Evolutionary conservation across 2,113 vertebrate species (phyloP), one percentile per base, ranked within the genome.

Genomic region (Hyaena hyaena): DNA sequence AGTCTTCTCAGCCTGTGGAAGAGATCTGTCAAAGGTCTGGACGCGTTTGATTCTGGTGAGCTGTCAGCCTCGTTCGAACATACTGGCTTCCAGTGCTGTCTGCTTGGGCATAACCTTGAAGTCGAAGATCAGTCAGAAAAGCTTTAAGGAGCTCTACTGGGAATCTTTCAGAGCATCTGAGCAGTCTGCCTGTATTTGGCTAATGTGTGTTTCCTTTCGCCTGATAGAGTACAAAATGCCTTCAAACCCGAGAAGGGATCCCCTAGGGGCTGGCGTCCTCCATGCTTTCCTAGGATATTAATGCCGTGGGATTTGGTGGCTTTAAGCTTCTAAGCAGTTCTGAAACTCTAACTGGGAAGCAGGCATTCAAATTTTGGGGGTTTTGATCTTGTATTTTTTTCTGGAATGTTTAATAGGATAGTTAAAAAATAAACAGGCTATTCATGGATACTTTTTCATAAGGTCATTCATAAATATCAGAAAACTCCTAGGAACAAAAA

Each of bases 191-290:
- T 91, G 48, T 84, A 65, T 96, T 93, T 96, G 92, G 93, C 92
- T 97, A 90, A 95, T 95, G 90, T 65, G 87, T 58, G 24, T 90
- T 97, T 93, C 94, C 95, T 97, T 92, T 94, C 10, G 31, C 92
- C 45, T 82, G 96, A 95, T 66, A 73, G 74, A 96, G 33, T 84
- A 35, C 74, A 92, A 96, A 96, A 83, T 31, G 76, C 95, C 95
- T 95, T 71, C 88, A 71, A 45, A 95, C 48, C 87, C 80, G n/a
- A 77, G 92, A n/a, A 77, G 85, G 61, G 65, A 24, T 86, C 84
- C 95, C 96, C 11, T 0, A 5, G 97, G 96, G 93, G 97, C 6
- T 0, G 19, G 66, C 2, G 0, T 35, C 39, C 71, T 55, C 76
- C 9, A 1, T 11, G 80, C 71, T 85, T 96, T 90, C 90, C 66